phyloP scores from a whole-genome alignment of 1,140 invertebrate genomes.

The Phthorimaea operculella region DNA sequence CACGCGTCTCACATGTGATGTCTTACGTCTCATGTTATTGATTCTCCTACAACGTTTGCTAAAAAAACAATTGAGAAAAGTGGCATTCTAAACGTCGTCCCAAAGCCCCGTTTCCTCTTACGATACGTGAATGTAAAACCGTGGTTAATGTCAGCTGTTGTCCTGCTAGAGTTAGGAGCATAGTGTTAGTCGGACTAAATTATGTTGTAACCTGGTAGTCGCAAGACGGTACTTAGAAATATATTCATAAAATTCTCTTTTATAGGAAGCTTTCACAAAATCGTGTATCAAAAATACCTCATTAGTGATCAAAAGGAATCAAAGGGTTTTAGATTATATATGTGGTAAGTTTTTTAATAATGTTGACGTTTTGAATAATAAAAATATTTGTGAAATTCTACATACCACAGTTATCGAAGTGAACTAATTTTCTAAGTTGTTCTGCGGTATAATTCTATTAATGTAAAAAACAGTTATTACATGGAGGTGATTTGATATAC shows the following conservation, averaged over 20 bases:
- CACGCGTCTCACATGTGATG: no score
- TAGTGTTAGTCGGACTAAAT: background rate
- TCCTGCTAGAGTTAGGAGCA: slow-evolving; percentile 12
- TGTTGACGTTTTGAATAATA: slow-evolving; percentile 62
- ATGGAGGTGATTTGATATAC: slow-evolving; percentile 23
- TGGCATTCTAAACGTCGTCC: no score
- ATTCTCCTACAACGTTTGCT: no score
- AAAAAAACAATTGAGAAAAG: no score
- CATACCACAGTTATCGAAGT: slow-evolving; percentile 39
- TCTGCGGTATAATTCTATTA: slow-evolving; percentile 26
- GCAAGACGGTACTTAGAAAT: slow-evolving; percentile 36
- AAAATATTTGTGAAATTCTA: slow-evolving; percentile 62
- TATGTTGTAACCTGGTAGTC: slow-evolving; percentile 9
- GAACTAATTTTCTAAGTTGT: slow-evolving; percentile 17
- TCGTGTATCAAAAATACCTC: slow-evolving; percentile 61
- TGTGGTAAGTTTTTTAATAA: slow-evolving; percentile 60
- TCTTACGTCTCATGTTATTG: no score
- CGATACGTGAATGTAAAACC: no score
- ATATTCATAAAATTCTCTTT: slow-evolving; percentile 31
- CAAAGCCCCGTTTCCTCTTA: no score
- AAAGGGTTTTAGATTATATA: slow-evolving; percentile 63
- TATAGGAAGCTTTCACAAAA: slow-evolving; percentile 39
- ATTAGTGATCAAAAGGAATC: slow-evolving; percentile 59
- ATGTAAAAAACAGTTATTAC: slow-evolving; percentile 20
- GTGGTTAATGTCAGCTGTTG: no score